These are phyloP conservation scores for Recurvirostra avosetta DNA, from an alignment of 2,113 vertebrate genomes.

Conservation along the genomic window DNA sequence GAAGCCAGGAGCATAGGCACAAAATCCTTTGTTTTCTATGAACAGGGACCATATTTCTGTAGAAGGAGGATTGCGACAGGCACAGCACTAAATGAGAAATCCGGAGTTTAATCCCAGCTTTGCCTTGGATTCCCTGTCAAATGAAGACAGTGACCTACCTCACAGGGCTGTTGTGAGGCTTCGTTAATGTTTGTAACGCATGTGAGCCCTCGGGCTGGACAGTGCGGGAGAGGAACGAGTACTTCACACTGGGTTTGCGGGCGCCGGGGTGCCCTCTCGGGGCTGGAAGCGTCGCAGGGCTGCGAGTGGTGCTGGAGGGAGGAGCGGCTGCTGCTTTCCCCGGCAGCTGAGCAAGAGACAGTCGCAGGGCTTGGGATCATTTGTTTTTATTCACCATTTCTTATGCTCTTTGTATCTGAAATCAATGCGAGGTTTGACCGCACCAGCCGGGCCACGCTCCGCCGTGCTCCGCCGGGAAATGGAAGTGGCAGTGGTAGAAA, in stretches of 20 bases:
- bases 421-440: not conserved
- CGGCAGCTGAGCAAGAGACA: not conserved
- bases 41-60: constrained; percentile 13
- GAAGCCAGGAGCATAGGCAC: constrained; percentile 10
- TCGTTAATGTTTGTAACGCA: not conserved
- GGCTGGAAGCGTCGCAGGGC: not conserved
- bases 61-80: not conserved
- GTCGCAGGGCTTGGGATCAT: not conserved
- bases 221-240: not conserved
- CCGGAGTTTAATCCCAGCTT: not conserved
- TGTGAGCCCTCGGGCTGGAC: not conserved
- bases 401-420: constrained; percentile 17
- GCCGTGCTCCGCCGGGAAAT: fast-evolving
- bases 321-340: not conserved
- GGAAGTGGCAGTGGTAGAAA: not conserved
- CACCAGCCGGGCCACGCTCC: too few relatives aligned
- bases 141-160: constrained; percentile 26
- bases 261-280: not conserved
- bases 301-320: not conserved
- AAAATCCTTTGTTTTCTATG: not conserved
- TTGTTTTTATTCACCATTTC: constrained; percentile 45
- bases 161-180: constrained; percentile 32
- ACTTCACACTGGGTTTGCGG: not conserved
- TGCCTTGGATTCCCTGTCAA: constrained; percentile 22
- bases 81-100: not conserved